Conservation (phyloP, 1,140 invertebrate genomes). For the Solenopsis fugax region DNA sequence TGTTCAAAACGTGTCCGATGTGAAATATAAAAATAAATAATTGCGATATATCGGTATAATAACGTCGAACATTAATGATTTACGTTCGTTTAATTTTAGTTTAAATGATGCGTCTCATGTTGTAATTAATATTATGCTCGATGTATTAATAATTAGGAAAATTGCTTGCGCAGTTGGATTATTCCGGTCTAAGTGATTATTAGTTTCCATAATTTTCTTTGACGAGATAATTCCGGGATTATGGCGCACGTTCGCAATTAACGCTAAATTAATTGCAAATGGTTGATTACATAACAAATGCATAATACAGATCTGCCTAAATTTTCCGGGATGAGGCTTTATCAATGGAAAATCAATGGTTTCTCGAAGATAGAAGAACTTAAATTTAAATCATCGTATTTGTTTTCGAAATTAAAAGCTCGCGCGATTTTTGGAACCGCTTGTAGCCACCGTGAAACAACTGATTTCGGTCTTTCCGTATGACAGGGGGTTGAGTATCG, state of each 20-base stretch:
- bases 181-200: constrained; percentile 55
- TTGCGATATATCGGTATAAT: no score
- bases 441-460: not conserved
- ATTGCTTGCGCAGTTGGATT: constrained; percentile 30
- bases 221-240: constrained; percentile 54
- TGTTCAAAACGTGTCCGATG: not conserved
- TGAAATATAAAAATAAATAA: not conserved
- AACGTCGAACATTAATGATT: not conserved
- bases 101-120: not conserved
- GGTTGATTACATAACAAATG: constrained; percentile 33
- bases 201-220: constrained; percentile 62
- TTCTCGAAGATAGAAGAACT: not conserved
- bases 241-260: constrained; percentile 46
- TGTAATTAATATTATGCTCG: constrained; percentile 44
- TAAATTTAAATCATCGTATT: not conserved
- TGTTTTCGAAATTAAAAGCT: not conserved
- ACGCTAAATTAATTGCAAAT: constrained; percentile 56
- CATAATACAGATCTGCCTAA: not conserved
- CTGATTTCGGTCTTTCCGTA: not conserved
- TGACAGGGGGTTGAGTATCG: constrained; percentile 31
- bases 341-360: not conserved
- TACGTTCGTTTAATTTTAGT: constrained; percentile 13
- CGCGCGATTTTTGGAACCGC: not conserved
- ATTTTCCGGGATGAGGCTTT: not conserved
- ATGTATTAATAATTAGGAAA: constrained; percentile 43